A percentile compares a stretch with the other conserved stretches of the same genome.
phyloP scores from a whole-genome alignment of 2,888 invertebrate species.

The Melipona bicolor region DNA sequence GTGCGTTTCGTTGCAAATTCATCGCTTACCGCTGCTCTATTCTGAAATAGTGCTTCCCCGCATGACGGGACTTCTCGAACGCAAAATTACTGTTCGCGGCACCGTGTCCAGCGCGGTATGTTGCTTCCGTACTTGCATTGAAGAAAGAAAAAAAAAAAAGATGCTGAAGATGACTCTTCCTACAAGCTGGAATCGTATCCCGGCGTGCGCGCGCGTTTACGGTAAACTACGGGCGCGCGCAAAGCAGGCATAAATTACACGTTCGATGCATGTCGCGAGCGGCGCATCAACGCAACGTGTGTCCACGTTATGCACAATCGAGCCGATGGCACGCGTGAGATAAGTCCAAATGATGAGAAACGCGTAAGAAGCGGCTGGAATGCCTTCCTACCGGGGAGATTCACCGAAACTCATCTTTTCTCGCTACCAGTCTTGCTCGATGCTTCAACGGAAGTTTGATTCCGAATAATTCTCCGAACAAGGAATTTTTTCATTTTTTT shows the following conservation, averaged over 20 bases:
- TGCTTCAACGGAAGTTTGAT: background rate
- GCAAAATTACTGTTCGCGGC: background rate
- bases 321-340: conserved; percentile 67
- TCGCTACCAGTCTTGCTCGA: background rate
- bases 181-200: background rate
- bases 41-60: background rate
- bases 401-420: background rate
- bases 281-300: conserved; percentile 47
- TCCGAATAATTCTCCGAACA: background rate
- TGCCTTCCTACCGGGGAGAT: background rate
- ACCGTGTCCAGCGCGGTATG: conserved; percentile 14
- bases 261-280: conserved; percentile 51
- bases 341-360: conserved; percentile 28
- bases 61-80: background rate
- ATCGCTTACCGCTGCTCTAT: background rate
- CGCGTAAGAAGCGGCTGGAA: conserved; percentile 4
- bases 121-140: conserved; percentile 23
- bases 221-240: conserved; percentile 10
- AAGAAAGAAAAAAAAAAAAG: background rate
- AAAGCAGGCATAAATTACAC: conserved; percentile 53
- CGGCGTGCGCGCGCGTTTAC: background rate
- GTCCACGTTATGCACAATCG: conserved; percentile 67
- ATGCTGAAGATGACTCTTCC: conserved; percentile 3
- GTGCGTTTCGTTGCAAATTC: conserved; percentile 1
- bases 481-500: background rate